Conservation (phyloP, 2,888 invertebrate species). For the Leptinotarsa peninsularis region DNA sequence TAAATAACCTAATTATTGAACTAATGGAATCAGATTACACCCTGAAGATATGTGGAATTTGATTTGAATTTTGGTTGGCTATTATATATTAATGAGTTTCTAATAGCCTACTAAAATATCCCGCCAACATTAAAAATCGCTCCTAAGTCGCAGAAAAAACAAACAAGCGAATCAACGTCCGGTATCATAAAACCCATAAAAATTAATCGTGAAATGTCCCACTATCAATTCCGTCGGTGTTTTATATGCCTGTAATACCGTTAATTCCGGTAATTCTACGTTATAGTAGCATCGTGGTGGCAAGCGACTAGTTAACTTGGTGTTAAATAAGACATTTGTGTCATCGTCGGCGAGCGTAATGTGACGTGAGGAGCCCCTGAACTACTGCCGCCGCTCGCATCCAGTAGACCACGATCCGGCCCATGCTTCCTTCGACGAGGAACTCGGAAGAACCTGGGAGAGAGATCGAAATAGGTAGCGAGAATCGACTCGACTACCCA, state of each 20-base stretch:
- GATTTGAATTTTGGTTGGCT: too few relatives aligned
- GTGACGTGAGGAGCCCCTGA: conserved; percentile 33
- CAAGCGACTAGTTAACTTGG: conserved; percentile 46
- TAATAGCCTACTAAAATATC: neutral
- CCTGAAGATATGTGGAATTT: too few relatives aligned
- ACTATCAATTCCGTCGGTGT: conserved; percentile 44
- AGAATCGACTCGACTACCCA: neutral
- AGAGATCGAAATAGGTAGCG: conserved; percentile 4
- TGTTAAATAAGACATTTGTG: conserved; percentile 54
- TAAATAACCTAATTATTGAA: too few relatives aligned
- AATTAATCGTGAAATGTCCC: conserved; percentile 34
- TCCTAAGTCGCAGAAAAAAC: neutral
- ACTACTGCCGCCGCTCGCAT: conserved; percentile 22
- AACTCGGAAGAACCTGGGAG: neutral
- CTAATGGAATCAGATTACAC: too few relatives aligned
- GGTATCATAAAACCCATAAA: conserved; percentile 37
- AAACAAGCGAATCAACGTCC: conserved; percentile 9
- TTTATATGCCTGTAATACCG: conserved; percentile 41
- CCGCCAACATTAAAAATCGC: neutral
- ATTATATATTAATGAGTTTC: too few relatives aligned
- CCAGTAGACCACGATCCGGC: conserved; percentile 10
- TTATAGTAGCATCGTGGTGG: conserved; percentile 42
- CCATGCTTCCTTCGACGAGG: conserved; percentile 3
- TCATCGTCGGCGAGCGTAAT: conserved; percentile 44
- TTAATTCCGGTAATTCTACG: conserved; percentile 46